Evolutionary conservation across 2,797 vertebrate genomes (phyloP), one percentile per base, ranked within the genome.

Genomic region (Clarias laeviceps): DNA sequence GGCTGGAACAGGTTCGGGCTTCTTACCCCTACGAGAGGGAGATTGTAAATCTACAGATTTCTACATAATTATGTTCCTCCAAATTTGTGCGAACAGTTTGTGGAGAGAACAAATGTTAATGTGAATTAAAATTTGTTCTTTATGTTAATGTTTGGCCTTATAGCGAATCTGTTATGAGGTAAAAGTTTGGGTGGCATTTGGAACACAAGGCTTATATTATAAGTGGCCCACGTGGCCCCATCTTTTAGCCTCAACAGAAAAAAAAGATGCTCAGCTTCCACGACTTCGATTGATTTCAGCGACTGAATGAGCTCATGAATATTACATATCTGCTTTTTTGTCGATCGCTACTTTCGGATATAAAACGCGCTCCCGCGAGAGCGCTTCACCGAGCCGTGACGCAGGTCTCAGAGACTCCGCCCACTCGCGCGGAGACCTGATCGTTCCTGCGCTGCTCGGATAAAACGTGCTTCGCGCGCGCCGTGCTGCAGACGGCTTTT

Each of bases 381-480:
- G 80, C 56, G 79, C 32, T 73, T 84, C 70, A 79, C 56, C n/a
- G 59, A 59, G 73, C 22, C 37, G 77, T 90, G 89, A 87, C 82
- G 87, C 78, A 34, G 82, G 66, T 72, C 27, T 15, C 65, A 59
- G 32, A n/a, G 76, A 62, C 78, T 80, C 87, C 85, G 57, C 80
- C 83, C 82, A 85, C 83, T 84, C 84, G 79, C 68, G 17, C 65
- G 50, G 80, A 83, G 84, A 65, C 57, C 66, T 68, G 68, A 57
- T 74, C 45, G 64, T 80, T 78, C 87, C 69, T 61, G 74, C n/a
- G 64, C 79, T 61, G 84, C 70, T 84, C 85, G 80, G 84, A 85
- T 80, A 77, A 12, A 76, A 83, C 89, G 78, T 72, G 84, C 45
- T 81, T 40, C 45, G 45, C 34, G 82, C 73, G 29, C 79, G 56